Percentiles rank a stretch among this genome's conserved stretches.
phyloP scores from a whole-genome alignment of 2,888 invertebrate species.

The Tipula lateralis region DNA sequence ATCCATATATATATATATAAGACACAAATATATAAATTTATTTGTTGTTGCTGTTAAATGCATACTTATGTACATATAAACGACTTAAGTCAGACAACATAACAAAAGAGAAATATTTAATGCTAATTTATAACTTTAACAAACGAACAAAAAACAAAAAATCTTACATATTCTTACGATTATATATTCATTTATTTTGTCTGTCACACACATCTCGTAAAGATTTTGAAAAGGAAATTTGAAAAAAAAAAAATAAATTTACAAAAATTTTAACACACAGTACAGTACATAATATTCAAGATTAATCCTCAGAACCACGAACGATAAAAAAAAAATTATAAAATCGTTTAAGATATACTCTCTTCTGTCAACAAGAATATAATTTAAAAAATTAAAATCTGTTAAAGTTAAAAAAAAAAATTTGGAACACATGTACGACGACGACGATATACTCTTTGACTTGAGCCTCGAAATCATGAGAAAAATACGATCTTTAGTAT shows the following conservation, averaged over 20 bases:
- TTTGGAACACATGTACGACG: neutral
- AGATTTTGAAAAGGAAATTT: conserved; percentile 12
- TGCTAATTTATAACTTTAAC: conserved; percentile 16
- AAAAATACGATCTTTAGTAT: neutral
- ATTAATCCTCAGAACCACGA: neutral
- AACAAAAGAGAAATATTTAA: conserved; percentile 19
- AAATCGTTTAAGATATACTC: neutral
- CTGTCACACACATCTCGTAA: neutral
- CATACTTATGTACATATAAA: conserved; percentile 8
- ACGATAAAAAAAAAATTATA: neutral
- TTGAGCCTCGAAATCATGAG: neutral
- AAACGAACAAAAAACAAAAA: neutral
- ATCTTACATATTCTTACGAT: conserved; percentile 19
- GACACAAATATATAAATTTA: neutral
- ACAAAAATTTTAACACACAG: neutral
- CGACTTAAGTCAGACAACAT: conserved; percentile 24
- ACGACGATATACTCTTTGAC: conserved; percentile 24
- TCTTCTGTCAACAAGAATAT: conserved; percentile 24
- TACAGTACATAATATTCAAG: neutral
- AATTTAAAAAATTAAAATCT: conserved; percentile 11
- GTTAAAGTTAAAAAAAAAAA: neutral
- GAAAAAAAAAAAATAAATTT: neutral
- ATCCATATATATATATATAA: neutral
- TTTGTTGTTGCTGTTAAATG: neutral
- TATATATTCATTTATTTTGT: conserved; percentile 19